A percentile compares a stretch with the other conserved stretches of the same genome.
Evolutionary conservation across 2,888 invertebrate genomes (phyloP).

Genomic region (Girardia tigrina): DNA sequence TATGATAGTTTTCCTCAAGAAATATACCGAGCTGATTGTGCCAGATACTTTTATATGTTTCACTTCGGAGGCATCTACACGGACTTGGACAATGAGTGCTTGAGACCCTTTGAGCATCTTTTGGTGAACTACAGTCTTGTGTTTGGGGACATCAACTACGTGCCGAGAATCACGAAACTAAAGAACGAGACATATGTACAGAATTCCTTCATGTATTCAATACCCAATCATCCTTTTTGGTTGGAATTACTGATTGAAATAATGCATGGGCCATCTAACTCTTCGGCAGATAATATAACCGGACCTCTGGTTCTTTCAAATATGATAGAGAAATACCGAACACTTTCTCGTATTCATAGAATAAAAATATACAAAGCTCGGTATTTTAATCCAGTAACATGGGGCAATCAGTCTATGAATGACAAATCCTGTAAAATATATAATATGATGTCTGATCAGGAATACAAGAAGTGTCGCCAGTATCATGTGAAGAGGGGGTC

Average conservation of each 20-base stretch:
- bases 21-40: constrained; percentile 27
- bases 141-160: constrained; percentile 14
- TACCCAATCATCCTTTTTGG: constrained; percentile 27
- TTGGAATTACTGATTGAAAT: neutral
- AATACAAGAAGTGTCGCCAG: neutral
- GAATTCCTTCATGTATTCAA: constrained; percentile 31
- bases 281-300: neutral
- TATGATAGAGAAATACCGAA: neutral
- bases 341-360: neutral
- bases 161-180: neutral
- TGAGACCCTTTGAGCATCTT: constrained; percentile 30
- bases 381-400: constrained; percentile 27
- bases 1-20: neutral
- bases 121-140: constrained; percentile 26
- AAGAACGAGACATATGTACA: neutral
- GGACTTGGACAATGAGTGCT: constrained; percentile 29
- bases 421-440: constrained; percentile 9
- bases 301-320: neutral
- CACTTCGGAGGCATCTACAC: constrained; percentile 29
- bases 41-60: constrained; percentile 25
- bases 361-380: constrained; percentile 19
- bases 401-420: neutral
- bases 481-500: neutral
- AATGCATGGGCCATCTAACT: neutral
- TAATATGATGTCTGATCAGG: constrained; percentile 25